These are phyloP conservation scores for Anoplopoma fimbria DNA, from an alignment of 2,113 vertebrate species.

Conservation along the genomic window DNA sequence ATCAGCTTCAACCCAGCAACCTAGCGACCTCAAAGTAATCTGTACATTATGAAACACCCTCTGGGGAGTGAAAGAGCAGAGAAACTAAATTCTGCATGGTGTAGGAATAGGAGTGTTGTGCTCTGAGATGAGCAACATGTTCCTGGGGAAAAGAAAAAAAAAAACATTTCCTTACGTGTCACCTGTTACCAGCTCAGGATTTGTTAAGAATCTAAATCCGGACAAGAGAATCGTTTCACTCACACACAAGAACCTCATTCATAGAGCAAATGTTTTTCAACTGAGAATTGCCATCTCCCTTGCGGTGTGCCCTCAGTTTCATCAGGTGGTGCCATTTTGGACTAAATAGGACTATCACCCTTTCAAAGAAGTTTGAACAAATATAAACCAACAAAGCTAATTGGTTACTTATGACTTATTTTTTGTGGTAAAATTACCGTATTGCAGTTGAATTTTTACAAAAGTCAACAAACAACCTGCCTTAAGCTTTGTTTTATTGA, in stretches of 20 bases:
- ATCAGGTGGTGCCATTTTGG: neutral
- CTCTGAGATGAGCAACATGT: slow-evolving; percentile 30
- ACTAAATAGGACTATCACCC: neutral
- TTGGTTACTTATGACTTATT: no score
- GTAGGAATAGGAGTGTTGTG: slow-evolving; percentile 18
- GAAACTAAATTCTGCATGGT: slow-evolving; percentile 62
- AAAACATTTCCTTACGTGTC: slow-evolving; percentile 3
- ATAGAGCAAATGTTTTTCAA: neutral
- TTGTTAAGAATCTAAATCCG: slow-evolving; percentile 14
- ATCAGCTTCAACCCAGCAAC: slow-evolving; percentile 69
- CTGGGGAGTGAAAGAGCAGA: slow-evolving; percentile 42
- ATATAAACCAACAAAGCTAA: no score
- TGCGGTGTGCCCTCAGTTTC: neutral
- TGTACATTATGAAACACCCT: slow-evolving; percentile 68
- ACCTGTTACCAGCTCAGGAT: neutral
- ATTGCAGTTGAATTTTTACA: neutral
- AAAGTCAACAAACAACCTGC: no score
- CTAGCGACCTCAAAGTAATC: slow-evolving; percentile 72
- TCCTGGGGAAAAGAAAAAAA: neutral
- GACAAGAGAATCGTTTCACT: slow-evolving; percentile 1
- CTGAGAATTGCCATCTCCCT: neutral
- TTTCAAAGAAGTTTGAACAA: no score
- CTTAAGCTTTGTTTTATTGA: neutral
- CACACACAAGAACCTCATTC: neutral
- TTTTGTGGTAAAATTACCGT: no score